Conservation (phyloP, 2,888 invertebrate species). For the Sisyra nigra region DNA sequence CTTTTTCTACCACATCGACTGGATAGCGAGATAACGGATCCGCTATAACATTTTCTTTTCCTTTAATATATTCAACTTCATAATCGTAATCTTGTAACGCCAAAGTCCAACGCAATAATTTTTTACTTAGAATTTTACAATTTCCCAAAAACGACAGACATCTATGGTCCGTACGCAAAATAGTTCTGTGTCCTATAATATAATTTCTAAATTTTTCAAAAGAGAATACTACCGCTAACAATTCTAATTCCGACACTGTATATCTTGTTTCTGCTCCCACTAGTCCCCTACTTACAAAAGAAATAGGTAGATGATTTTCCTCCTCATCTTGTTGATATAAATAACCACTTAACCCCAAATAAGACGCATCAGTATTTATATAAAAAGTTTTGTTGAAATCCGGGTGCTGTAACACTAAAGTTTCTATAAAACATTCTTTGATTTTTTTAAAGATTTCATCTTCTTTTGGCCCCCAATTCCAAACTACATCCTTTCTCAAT, state of each 20-base stretch:
- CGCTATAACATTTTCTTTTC: neutral
- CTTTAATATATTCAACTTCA: neutral
- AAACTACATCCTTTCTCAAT: neutral
- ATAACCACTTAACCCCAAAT: neutral
- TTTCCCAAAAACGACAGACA: neutral
- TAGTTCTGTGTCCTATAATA: neutral
- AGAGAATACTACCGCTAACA: neutral
- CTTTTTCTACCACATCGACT: no score
- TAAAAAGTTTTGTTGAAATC: neutral
- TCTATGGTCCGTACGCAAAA: neutral
- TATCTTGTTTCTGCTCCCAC: neutral
- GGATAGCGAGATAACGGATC: neutral
- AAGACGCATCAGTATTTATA: neutral
- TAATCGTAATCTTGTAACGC: neutral
- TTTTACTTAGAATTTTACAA: neutral
- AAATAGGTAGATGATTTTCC: neutral
- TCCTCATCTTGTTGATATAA: neutral
- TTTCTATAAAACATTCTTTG: neutral
- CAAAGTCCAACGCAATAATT: neutral
- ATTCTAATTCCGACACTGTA: neutral
- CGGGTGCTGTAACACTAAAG: neutral
- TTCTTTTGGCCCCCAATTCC: neutral
- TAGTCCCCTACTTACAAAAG: neutral
- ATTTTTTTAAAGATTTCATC: neutral
- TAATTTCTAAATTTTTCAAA: neutral